Evolutionary conservation across 2,113 vertebrate genomes (phyloP), one percentile per base, ranked within the genome.

Genomic region (Megalops atlanticus): DNA sequence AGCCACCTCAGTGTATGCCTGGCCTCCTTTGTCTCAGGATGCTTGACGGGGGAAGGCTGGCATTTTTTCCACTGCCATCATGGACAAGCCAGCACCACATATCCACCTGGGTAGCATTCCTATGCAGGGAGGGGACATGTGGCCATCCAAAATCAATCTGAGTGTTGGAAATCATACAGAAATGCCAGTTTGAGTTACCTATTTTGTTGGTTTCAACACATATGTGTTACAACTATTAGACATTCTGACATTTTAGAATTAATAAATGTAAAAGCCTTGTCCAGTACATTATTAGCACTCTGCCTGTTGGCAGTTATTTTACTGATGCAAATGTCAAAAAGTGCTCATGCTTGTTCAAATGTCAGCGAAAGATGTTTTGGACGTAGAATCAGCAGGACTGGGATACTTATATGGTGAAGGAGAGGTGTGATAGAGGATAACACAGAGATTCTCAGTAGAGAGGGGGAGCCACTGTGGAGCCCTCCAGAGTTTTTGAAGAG

Each of bases 101-200:
- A n/a, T 82, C 78, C 78, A 78, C 64, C 78, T 64, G 49, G 74
- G 76, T 35, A 21, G 69, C 41, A 54, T 78, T 68, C 85, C 88
- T 86, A 80, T 83, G 78, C 82, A 84, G 89, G 89, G 70, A 39
- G 83, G 83, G 74, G 86, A 78, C 91, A 92, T 90, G 92, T 92
- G 92, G 87, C 84, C 78, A 83, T 88, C 87, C 58, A 39, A 92
- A 89, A 91, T 93, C 91, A 89, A 90, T 94, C 93, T 92, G 82
- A 76, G 88, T 86, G 87, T 83, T 87, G 85, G 87, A 90, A 41
- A 79, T 85, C 81, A 43, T 82, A 89, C 90, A 90, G 89, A 89
- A 89, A 90, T 87, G 78, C 79, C 86, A 86, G 39, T 84, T 80
- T 81, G 86, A 81, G 81, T 82, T 85, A 82, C 83, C 85, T 85